Evolutionary conservation across 2,888 invertebrate genomes (phyloP).

Genomic region (Tachina lurida): DNA sequence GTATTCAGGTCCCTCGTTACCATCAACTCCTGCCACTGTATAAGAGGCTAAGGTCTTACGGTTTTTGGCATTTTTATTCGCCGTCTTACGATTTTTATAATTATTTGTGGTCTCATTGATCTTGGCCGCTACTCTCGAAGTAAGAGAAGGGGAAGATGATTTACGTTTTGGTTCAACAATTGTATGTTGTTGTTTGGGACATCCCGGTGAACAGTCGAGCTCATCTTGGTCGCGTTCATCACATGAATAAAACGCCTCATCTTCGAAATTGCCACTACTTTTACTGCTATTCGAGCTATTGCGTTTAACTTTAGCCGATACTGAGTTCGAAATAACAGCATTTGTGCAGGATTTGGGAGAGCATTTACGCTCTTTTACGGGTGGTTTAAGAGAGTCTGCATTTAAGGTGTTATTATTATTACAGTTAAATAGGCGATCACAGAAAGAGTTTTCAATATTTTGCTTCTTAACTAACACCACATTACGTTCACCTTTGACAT

Average conservation of each 20-base stretch:
- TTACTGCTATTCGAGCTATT: slow-evolving; percentile 75
- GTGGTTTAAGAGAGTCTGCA: slow-evolving; percentile 56
- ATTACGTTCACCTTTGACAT: slow-evolving; percentile 75
- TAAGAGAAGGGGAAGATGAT: slow-evolving; percentile 79
- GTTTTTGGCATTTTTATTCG: slow-evolving; percentile 72
- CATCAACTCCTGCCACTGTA: slow-evolving; percentile 69
- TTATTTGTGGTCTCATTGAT: slow-evolving; percentile 80
- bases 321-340: background rate
- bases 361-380: slow-evolving; percentile 54
- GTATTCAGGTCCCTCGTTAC: slow-evolving; percentile 76
- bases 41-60: slow-evolving; percentile 58
- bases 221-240: slow-evolving; percentile 74
- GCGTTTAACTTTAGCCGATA: slow-evolving; percentile 70
- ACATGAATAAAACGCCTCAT: slow-evolving; percentile 75
- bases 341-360: slow-evolving; percentile 20
- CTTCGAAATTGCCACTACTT: slow-evolving; percentile 75
- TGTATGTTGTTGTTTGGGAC: background rate
- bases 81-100: slow-evolving; percentile 78
- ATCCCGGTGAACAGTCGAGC: slow-evolving; percentile 36
- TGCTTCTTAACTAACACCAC: slow-evolving; percentile 77
- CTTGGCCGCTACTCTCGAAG: slow-evolving; percentile 81
- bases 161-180: slow-evolving; percentile 70
- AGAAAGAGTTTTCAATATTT: slow-evolving; percentile 74
- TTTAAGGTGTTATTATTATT: slow-evolving; percentile 41
- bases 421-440: slow-evolving; percentile 72